Base-by-base conservation (phyloP, 2,113 vertebrate species). In the Semicossyphus pulcher region DNA sequence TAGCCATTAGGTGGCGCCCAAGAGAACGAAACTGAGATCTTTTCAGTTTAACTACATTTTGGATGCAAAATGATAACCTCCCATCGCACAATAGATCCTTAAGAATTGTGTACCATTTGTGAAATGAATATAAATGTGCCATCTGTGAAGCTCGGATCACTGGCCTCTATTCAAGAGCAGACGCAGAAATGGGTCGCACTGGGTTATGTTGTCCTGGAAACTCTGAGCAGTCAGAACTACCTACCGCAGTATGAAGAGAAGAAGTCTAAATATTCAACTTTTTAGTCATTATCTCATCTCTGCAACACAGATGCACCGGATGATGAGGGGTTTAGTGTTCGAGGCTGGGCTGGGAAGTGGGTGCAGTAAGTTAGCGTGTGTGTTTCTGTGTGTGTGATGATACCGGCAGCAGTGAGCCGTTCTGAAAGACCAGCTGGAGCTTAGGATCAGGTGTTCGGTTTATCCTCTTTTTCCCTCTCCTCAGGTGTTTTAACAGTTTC, bases 281-380 rank as follows among this genome's bases (percentile, higher is more conserved):
- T 86, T 87, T 86, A 85, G 72, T 77, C 83, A 86, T 85, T 80
- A 87, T 83, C 74, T 69, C 79, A 81, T 89, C 78, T 82, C 69
- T 76, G 61, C 67, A 72, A 81, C 83, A 86, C 79, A 66, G 80
- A 2, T 87, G 83, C 80, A 79, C 67, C 10, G 72, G 64, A 85
- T 89, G 83, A 92, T 84, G 78, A 85, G 73, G 41, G 77, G 60
- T 80, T 81, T 77, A 72, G 58, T 20, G 63, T 32, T 57, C 42
- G 60, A 66, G 83, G 52, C 31, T 68, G 83, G 85, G 81, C 73
- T 76, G 72, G 61, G 84, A 81, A 85, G 77, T 54, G 68, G 70
- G 51, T 52, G 60, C 31, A 65, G 84, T 85, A 74, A 86, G 76
- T 79, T 74, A 76, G 54, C 9, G 26, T 59, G 57, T 57, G 78